Conservation (phyloP, 2,113 vertebrate species). For the Pogona vitticeps region DNA sequence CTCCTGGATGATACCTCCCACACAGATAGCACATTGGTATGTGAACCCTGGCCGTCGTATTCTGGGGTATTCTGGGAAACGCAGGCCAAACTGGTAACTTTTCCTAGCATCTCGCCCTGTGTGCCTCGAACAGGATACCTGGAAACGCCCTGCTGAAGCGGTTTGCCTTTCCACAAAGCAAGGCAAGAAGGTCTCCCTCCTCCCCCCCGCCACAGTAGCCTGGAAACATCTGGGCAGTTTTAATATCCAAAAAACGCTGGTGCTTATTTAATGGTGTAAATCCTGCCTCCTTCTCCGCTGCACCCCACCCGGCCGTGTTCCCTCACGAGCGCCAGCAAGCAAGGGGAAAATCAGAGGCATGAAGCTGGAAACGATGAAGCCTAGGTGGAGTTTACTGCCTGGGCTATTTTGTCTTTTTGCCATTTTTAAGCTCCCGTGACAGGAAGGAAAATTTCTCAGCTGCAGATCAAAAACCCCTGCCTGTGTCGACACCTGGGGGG, state of each 20-base stretch:
- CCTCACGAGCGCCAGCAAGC: not conserved
- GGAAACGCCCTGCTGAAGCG: not conserved
- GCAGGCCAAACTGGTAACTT: not conserved
- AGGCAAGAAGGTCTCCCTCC: not conserved
- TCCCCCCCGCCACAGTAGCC: not conserved
- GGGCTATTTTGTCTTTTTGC: not conserved
- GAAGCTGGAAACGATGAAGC: not conserved
- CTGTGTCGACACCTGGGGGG: no score
- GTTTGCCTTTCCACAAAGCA: not conserved
- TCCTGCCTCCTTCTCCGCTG: not conserved
- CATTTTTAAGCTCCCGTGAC: slow-evolving; percentile 13
- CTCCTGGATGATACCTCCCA: no score
- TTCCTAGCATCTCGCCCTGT: no score
- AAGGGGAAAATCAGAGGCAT: slow-evolving; percentile 19
- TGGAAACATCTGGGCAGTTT: slow-evolving; percentile 31
- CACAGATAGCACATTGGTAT: no score
- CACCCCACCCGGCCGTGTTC: not conserved
- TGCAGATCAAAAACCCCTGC: not conserved
- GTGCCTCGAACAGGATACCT: not conserved
- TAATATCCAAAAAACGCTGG: slow-evolving; percentile 7
- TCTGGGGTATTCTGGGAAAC: not conserved
- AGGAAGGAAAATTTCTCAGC: not conserved
- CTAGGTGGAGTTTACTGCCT: not conserved
- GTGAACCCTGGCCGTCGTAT: no score
- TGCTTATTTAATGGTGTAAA: slow-evolving; percentile 22